A percentile compares a stretch with the other conserved stretches of the same genome.
phyloP scores from a whole-genome alignment of 2,797 vertebrate genomes.

The Heliangelus exortis region DNA sequence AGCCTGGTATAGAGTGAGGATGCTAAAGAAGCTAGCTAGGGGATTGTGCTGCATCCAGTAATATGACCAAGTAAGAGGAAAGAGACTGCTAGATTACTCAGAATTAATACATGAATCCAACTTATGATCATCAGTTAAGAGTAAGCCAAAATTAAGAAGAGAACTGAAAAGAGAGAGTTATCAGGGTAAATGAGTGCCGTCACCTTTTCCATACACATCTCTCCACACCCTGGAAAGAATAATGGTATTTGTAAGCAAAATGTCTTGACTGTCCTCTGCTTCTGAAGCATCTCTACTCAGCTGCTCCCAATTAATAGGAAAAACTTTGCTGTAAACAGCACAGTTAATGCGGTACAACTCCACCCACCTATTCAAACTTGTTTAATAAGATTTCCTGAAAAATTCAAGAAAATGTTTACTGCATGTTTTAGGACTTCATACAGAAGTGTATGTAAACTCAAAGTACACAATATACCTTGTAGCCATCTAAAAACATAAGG shows the following conservation, averaged over 20 bases:
- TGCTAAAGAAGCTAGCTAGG: not conserved
- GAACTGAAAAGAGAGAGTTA: not conserved
- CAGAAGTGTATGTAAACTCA: not conserved
- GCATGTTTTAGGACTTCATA: not conserved
- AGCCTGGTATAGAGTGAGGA: not conserved
- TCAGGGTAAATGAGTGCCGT: not conserved
- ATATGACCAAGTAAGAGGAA: not conserved
- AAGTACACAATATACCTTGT: not conserved
- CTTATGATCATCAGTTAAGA: not conserved
- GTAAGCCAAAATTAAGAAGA: not conserved
- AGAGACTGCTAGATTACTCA: accelerated
- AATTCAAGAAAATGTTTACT: not conserved
- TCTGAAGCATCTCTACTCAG: not conserved
- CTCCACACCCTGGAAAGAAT: not conserved
- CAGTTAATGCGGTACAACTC: not conserved
- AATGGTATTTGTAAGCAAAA: not conserved
- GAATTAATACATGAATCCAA: not conserved
- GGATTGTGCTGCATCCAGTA: not conserved
- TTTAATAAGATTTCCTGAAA: not conserved
- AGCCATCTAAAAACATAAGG: not conserved
- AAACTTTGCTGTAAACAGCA: not conserved
- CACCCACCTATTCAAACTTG: not conserved
- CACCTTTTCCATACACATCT: not conserved
- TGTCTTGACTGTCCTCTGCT: not conserved
- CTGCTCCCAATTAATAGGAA: not conserved